phyloP scores from a whole-genome alignment of 2,113 vertebrate species.

The Sterrhoptilus dennistouni region DNA sequence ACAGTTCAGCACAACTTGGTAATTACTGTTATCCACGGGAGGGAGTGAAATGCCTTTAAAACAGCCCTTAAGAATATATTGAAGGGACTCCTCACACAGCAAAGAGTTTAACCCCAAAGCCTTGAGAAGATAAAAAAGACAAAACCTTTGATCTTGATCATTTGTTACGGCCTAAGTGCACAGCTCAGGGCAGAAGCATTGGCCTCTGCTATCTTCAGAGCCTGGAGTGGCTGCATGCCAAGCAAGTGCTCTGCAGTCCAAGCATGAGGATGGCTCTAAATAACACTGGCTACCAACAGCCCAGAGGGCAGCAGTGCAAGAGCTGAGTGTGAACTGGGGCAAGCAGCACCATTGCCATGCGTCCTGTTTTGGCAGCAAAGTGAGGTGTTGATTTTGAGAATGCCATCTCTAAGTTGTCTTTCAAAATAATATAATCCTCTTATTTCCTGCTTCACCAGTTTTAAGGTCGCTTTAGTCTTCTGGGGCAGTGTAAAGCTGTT shows the following conservation, averaged over 20 bases:
- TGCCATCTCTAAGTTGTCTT: neutral
- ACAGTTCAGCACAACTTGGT: neutral
- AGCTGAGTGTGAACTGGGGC: neutral
- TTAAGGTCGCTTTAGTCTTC: constrained; percentile 2
- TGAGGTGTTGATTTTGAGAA: constrained; percentile 12
- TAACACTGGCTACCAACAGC: constrained; percentile 21
- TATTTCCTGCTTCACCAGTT: constrained; percentile 24
- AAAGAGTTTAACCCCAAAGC: neutral
- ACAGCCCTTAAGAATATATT: neutral
- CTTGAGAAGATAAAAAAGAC: neutral
- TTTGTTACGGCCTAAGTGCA: neutral
- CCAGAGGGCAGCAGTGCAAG: constrained; percentile 14
- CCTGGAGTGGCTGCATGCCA: constrained; percentile 29
- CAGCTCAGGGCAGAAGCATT: constrained; percentile 19
- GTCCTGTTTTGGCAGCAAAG: neutral
- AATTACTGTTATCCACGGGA: neutral
- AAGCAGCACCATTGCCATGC: neutral
- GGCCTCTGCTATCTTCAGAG: constrained; percentile 25
- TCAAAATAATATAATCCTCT: constrained; percentile 30
- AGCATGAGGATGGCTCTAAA: constrained; percentile 1
- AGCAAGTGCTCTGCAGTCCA: constrained; percentile 6
- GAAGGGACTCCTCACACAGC: neutral
- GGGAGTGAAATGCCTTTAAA: neutral
- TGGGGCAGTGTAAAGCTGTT: constrained; percentile 16
- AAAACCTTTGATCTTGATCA: constrained; percentile 27